phyloP scores from a whole-genome alignment of 2,888 invertebrate species.

The Polyommatus icarus region DNA sequence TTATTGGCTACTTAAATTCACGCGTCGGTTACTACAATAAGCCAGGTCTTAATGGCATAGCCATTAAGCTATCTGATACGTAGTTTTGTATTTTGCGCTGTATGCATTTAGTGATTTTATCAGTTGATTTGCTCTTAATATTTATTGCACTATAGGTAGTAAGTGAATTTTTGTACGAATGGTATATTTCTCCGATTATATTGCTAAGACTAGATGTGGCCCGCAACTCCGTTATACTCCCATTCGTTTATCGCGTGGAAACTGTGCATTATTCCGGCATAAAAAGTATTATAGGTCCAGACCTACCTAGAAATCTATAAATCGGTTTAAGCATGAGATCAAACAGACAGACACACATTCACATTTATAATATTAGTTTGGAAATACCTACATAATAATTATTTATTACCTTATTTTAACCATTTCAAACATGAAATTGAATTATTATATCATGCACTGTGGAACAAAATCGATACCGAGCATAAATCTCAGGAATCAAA shows the following conservation, averaged over 20 bases:
- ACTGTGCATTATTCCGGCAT: too few relatives aligned
- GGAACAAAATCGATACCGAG: background rate
- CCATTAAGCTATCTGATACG: background rate
- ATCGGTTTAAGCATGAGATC: too few relatives aligned
- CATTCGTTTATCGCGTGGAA: too few relatives aligned
- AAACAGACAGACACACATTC: background rate
- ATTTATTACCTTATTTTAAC: background rate
- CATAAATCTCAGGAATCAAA: background rate
- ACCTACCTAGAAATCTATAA: too few relatives aligned
- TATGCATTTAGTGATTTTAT: background rate
- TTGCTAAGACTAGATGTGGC: background rate
- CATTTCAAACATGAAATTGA: background rate
- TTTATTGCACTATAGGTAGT: background rate
- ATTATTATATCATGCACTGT: background rate
- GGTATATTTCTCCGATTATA: background rate
- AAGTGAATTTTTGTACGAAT: background rate
- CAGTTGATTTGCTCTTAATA: background rate
- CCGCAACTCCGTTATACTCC: too few relatives aligned
- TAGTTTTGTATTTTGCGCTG: background rate
- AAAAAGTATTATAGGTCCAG: too few relatives aligned
- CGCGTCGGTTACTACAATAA: conserved; percentile 16
- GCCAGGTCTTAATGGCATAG: background rate
- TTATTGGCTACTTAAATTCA: conserved; percentile 40
- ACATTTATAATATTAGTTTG: background rate
- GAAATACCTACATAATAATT: background rate